Evolutionary conservation across 2,113 vertebrate species (phyloP).

Genomic region (Coracopsis vasa): DNA sequence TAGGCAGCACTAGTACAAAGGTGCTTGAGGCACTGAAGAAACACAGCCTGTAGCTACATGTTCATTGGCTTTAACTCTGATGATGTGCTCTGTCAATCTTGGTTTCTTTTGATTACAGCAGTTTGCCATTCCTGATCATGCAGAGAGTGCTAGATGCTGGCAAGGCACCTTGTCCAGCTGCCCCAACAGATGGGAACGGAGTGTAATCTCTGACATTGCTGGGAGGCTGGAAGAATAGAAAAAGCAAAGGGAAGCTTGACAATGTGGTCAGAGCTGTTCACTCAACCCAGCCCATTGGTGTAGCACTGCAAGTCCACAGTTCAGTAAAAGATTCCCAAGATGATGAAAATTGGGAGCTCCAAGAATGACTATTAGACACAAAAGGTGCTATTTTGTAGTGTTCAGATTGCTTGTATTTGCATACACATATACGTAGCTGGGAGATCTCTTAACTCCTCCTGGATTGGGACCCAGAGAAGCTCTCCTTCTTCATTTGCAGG

Average conservation of each 20-base stretch:
- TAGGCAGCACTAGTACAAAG: neutral
- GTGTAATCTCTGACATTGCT: neutral
- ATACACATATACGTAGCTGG: neutral
- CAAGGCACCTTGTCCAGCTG: neutral
- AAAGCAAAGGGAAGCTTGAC: neutral
- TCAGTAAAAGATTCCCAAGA: neutral
- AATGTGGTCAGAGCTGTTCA: neutral
- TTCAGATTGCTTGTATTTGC: neutral
- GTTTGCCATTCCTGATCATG: neutral
- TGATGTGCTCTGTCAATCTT: neutral
- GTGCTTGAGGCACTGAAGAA: neutral
- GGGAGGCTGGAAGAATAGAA: neutral
- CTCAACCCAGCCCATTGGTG: neutral
- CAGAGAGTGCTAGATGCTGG: neutral
- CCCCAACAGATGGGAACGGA: neutral
- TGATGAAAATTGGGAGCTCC: neutral
- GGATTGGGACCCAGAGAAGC: too few relatives aligned
- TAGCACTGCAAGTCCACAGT: neutral
- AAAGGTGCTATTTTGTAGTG: neutral
- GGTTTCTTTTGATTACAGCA: neutral
- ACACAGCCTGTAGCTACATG: rapidly evolving
- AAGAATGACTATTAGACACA: neutral
- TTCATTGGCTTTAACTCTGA: neutral
- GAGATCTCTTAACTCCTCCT: neutral
- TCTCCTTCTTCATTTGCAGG: neutral